Base-by-base conservation (phyloP, 1,140 invertebrate genomes). In the Ceratina japonica region DNA sequence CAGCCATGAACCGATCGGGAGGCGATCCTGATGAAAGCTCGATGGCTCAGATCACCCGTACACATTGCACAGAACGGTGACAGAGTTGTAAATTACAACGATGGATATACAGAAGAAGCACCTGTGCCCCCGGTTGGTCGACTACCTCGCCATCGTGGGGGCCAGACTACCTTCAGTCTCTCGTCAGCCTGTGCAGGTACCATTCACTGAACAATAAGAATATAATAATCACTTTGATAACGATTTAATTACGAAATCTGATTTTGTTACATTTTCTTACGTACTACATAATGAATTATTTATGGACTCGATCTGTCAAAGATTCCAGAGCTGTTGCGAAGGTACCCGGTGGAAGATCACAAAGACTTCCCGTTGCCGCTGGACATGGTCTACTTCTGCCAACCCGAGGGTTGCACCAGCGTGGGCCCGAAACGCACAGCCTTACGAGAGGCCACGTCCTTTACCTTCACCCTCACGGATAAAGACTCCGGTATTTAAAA, bases 381-480 rank as follows among this genome's bases (percentile, higher is more conserved):
- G 86, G 99, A 99, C 93, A 98, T 99, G 94, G 98, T 99, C 10
- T 99, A 98, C 90, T 99, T 99, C 93, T 99, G 99, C 91, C 99
- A 99, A 92, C 99, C 99, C 0, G 99, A 99, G 93, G 99, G 99
- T 65, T 99, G 98, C 89, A 95, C 97, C 74, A 98, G 95, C 82
- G 96, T 98, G 62, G 98, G 97, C 31, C 97, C 97, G 3, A 95
- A 97, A 89, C 94, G 97, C 81, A 96, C 96, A 62, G 96, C 96
- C 62, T 92, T 96, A 27, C 93, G 98, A 71, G 98, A 99, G 91
- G 96, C 97, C 37, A 97, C 97, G 52, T 99, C 98, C 24, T 99
- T 99, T 93, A 98, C 99, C 10, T 99, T 99, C 90, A 98, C 98
- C 4, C 94, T 99, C 70, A 99, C 99, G 20, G 99, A 99, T 91